A percentile compares a stretch with the other conserved stretches of the same genome.
Evolutionary conservation across 2,797 vertebrate genomes (phyloP).

Genomic region (Spinibarbus caldwelli): DNA sequence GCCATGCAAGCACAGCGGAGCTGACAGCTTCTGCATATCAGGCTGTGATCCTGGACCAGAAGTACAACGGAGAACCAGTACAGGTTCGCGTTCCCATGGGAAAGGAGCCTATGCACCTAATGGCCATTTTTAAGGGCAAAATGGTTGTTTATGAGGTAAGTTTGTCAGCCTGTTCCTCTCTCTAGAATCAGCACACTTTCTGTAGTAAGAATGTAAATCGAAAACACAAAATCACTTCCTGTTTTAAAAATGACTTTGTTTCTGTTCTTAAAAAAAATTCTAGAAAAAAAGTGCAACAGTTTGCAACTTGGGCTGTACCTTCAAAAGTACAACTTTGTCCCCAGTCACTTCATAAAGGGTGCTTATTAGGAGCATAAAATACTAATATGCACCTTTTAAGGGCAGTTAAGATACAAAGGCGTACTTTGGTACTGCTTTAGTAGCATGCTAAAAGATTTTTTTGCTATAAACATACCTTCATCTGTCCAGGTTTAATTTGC

Average conservation of each 20-base stretch:
- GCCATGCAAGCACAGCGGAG: constrained; percentile 81
- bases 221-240: constrained; percentile 8
- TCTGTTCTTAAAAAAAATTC: neutral
- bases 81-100: constrained; percentile 88
- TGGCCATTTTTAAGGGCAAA: constrained; percentile 88
- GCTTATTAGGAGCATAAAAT: neutral
- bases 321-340: neutral
- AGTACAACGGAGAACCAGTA: constrained; percentile 81
- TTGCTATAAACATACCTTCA: neutral
- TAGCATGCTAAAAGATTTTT: neutral
- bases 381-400: neutral
- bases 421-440: neutral
- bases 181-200: too few species aligned
- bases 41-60: constrained; percentile 80
- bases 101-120: constrained; percentile 85
- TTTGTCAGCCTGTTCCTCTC: neutral
- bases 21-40: constrained; percentile 84
- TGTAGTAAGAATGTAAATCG: neutral
- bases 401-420: neutral
- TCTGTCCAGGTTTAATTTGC: neutral
- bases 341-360: neutral
- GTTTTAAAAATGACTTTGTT: neutral
- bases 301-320: neutral
- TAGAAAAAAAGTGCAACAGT: neutral
- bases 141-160: constrained; percentile 86